Evolutionary conservation across 2,888 invertebrate genomes (phyloP).

Genomic region (Spisula subtruncata): DNA sequence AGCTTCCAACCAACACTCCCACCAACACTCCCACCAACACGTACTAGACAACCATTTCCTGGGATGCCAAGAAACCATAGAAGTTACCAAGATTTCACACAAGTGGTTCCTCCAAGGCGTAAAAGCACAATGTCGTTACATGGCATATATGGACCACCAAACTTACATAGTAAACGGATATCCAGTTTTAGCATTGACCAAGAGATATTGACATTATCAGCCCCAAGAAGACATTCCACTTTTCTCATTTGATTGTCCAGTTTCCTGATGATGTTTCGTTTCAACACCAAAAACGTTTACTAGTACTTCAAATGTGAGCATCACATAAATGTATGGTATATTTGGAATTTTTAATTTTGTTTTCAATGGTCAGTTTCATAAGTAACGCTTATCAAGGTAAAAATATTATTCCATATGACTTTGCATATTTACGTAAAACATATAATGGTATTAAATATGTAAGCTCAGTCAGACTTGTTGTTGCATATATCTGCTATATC

Average conservation of each 20-base stretch:
- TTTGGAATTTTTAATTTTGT: no score
- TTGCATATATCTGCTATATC: no score
- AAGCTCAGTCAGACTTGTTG: no score
- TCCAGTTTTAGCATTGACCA: slow-evolving; percentile 77
- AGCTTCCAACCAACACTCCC: not conserved
- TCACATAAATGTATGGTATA: no score
- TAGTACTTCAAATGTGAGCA: no score
- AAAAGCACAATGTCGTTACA: slow-evolving; percentile 50
- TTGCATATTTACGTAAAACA: no score
- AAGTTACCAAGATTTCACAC: slow-evolving; percentile 43
- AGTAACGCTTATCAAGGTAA: no score
- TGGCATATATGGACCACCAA: slow-evolving; percentile 45
- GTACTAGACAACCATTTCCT: not conserved
- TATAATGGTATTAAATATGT: no score
- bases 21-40: not conserved
- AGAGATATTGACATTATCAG: slow-evolving; percentile 78
- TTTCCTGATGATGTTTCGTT: no score
- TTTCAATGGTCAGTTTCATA: no score
- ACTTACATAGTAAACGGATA: slow-evolving; percentile 57
- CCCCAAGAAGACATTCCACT: slow-evolving; percentile 80
- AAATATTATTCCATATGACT: no score
- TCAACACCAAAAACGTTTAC: no score
- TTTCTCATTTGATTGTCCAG: slow-evolving; percentile 68
- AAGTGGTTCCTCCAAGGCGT: slow-evolving; percentile 34
- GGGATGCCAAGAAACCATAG: slow-evolving; percentile 1